Conservation (phyloP, 37 sponge, comb jelly and placozoan species). For the Oscarella lobularis region DNA sequence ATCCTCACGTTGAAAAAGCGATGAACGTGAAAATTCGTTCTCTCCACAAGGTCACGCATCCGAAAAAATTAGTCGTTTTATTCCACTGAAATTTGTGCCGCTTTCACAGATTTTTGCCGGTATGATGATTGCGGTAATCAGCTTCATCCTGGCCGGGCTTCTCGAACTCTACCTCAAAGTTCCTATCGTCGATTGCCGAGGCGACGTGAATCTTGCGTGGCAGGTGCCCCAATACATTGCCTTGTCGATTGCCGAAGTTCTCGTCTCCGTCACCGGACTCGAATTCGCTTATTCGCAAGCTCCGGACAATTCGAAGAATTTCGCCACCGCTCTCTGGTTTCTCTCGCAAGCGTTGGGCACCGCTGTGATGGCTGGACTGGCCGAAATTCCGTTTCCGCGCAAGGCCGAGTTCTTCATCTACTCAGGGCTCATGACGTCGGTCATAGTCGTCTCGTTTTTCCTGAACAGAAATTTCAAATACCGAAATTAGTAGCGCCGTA, state of each 20-base stretch:
- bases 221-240: slow-evolving; percentile 52
- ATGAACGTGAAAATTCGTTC: slow-evolving; percentile 24
- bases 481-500: too few species aligned
- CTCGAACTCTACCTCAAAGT: slow-evolving; percentile 35
- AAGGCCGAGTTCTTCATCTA: slow-evolving; percentile 38
- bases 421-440: slow-evolving; percentile 21
- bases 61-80: too few species aligned
- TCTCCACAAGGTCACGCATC: slow-evolving; percentile 48
- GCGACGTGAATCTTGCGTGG: slow-evolving; percentile 39
- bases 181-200: slow-evolving; percentile 21
- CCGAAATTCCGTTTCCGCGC: slow-evolving; percentile 27
- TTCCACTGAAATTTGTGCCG: too few species aligned
- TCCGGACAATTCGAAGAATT: slow-evolving; percentile 47
- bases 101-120: slow-evolving; percentile 32
- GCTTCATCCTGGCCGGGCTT: slow-evolving; percentile 44
- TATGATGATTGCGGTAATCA: slow-evolving; percentile 46
- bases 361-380: slow-evolving; percentile 41
- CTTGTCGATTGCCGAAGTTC: slow-evolving; percentile 47
- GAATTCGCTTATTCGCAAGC: slow-evolving; percentile 76
- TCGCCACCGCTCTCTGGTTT: slow-evolving; percentile 46
- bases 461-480: slow-evolving; percentile 27
- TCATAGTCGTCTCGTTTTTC: slow-evolving; percentile 15
- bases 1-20: slow-evolving; percentile 38
- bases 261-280: slow-evolving; percentile 51
- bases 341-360: slow-evolving; percentile 46